Percentiles rank a stretch among this genome's conserved stretches.
These are phyloP conservation scores for Glareola pratincola DNA, from an alignment of 2,113 vertebrate genomes.

Conservation along the genomic window DNA sequence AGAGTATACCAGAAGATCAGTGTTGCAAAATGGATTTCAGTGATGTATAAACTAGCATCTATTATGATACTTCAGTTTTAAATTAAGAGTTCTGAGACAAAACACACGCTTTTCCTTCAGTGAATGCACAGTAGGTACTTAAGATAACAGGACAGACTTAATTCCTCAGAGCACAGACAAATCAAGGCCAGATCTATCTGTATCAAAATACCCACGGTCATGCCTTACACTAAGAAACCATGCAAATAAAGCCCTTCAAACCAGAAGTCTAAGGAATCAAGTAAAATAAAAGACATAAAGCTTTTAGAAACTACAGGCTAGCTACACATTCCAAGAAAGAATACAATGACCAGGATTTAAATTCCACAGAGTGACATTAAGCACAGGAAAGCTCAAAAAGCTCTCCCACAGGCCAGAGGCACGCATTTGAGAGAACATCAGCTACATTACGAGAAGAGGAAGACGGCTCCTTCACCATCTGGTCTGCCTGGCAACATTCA, in stretches of 20 bases:
- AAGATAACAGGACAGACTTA: neutral
- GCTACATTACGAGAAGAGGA: accelerated
- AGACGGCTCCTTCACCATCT: accelerated
- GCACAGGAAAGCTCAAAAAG: accelerated
- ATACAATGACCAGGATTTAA: neutral
- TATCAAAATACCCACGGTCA: neutral
- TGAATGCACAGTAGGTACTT: neutral
- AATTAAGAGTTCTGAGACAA: neutral
- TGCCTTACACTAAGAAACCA: neutral
- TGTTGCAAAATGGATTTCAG: neutral
- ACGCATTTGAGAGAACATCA: accelerated
- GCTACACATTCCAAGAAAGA: neutral
- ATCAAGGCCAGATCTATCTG: neutral
- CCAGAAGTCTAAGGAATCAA: too few species aligned
- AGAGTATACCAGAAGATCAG: neutral
- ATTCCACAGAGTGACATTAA: too few species aligned
- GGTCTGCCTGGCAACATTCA: accelerated
- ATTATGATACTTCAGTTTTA: neutral
- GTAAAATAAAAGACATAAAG: neutral
- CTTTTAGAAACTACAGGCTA: neutral
- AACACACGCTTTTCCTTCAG: neutral
- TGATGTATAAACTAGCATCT: neutral
- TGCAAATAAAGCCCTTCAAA: neutral
- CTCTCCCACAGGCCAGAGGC: accelerated
- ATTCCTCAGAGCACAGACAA: neutral